Evolutionary conservation across 2,888 invertebrate species (phyloP), one percentile per base, ranked within the genome.

Genomic region (Neuroscelio doddi): DNA sequence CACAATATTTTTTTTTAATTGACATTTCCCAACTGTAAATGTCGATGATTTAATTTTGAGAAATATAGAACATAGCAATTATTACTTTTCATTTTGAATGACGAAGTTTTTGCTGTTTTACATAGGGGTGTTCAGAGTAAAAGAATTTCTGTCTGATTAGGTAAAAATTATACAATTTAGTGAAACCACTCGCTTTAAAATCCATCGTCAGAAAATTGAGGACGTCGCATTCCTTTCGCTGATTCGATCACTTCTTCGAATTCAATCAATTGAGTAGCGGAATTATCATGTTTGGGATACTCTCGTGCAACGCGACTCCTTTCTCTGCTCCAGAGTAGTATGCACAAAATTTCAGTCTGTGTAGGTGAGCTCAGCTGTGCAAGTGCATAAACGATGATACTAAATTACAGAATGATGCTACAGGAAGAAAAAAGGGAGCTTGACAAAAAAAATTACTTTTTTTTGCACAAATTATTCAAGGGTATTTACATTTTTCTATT

Each of bases 331-430:
- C 44, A 8, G 26, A 27, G 27, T 41, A 39, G 50, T 50, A 62
- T 51, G 51, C 51, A 46, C 56, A 56, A 63, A 63, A 46, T 36
- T 27, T 46, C 32, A 41, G 49, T 50, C 46, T 32, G 53, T 62
- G 55, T 62, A 55, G 62, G 62, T 62, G 62, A 39, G 46, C 50
- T 50, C 62, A 62, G 55, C 62, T 55, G 62, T 62, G 55, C 45
- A 39, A n/a, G n/a, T n/a, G n/a, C 53, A 30, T 50, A 62, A 53
- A 49, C 51, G 55, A 62, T 55, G 50, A 56, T 62, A 51, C 62
- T 56, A 62, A 55, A 62, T 62, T 55, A 62, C 62, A 55, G 50
- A 51, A 67, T 58, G 68, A 63, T n/a, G n/a, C n/a, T n/a, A n/a
- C n/a, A n/a, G n/a, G n/a, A n/a, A n/a, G n/a, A n/a, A n/a, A n/a